These are phyloP conservation scores for Epizoanthus fatuus DNA, from an alignment of 92 coral and sea anemone genomes.

Conservation along the genomic window DNA sequence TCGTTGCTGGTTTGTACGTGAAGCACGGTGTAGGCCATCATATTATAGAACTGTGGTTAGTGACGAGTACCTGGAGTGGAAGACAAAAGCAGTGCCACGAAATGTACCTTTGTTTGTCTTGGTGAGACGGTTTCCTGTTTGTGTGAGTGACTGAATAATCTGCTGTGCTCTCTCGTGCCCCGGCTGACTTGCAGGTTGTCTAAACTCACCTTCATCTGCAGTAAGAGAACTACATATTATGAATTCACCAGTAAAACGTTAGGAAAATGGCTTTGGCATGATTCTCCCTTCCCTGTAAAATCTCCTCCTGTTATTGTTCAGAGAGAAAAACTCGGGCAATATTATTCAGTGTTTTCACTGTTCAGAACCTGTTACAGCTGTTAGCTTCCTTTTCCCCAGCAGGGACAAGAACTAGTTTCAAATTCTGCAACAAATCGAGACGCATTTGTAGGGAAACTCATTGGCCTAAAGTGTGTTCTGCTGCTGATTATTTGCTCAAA, in stretches of 20 bases:
- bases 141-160: slow-evolving; percentile 87
- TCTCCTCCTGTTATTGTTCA: background rate
- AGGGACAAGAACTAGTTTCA: no score
- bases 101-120: slow-evolving; percentile 88
- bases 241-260: background rate
- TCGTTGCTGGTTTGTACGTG: no score
- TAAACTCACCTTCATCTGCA: background rate
- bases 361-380: no score
- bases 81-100: background rate
- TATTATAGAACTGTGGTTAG: no score
- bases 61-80: background rate
- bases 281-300: background rate
- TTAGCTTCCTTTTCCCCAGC: no score
- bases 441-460: no score
- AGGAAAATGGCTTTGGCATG: background rate
- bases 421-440: no score
- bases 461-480: no score
- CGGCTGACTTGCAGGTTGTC: slow-evolving; percentile 50
- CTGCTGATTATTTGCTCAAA: no score
- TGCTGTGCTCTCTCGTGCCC: slow-evolving; percentile 88
- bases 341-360: no score
- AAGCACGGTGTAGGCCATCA: no score
- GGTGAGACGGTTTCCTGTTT: slow-evolving; percentile 86
- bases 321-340: no score
- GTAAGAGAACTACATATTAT: background rate